Base-by-base conservation (phyloP, 2,888 invertebrate genomes). In the Agonum fuliginosum region DNA sequence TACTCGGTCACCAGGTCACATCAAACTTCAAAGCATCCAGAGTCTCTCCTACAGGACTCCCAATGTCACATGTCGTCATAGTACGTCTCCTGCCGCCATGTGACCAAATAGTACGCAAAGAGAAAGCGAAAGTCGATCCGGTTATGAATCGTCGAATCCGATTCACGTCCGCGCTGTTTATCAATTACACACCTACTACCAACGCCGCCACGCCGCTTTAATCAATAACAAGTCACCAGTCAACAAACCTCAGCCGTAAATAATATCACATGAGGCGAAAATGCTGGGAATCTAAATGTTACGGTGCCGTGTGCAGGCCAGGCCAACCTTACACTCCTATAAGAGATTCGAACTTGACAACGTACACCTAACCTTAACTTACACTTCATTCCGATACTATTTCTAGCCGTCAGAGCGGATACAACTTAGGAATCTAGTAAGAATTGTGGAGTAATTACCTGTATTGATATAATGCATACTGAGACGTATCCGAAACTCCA, bases 401-500 rank as follows among this genome's bases (percentile, higher is more conserved):
- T 62, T 62, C 37, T 67, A 37, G 12, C 37, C n/a, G 37, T 22
- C 41, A n/a, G 5, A 10, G 22, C 12, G 30, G 27, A 17, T 20
- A 41, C 10, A 67, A 41, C 19, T 67, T 19, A 67, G 41, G 37
- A 67, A 67, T 5, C 8, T 8, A 41, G 8, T 20, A 37, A 67
- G 20, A n/a, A 62, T n/a, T 6, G 1, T 37, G 10, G 14, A 27
- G 27, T 43, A 74, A 34, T 83, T 84, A 86, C 86, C 86, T 86
- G 83, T 79, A 82, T 82, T 81, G 80, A 82, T 80, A 83, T 81
- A 83, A 85, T 81, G 80, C 86, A 86, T 86, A 83, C 82, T 86
- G 84, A 83, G 82, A 80, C 78, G 81, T 84, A 84, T 84, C 85
- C 84, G 81, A 84, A 84, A 84, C 82, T 81, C 79, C 82, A 81